Base-by-base conservation (phyloP, 2,797 vertebrate genomes). In the Urophycis tenuis region DNA sequence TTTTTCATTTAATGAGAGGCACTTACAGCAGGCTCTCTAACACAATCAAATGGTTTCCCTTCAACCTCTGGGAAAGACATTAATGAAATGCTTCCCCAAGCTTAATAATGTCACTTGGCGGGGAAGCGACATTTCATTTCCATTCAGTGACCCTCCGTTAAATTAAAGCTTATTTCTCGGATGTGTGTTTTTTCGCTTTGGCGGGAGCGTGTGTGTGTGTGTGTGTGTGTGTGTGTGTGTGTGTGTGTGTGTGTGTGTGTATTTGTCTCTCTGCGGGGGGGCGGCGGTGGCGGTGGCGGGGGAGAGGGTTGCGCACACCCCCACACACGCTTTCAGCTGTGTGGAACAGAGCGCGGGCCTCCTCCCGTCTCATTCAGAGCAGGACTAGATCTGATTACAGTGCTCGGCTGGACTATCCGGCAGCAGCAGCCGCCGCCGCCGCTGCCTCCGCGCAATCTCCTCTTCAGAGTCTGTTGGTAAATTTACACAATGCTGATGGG, bases 41-140 rank as follows among this genome's bases (percentile, higher is more conserved):
- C 87, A 89, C 87, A 88, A 89, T 89, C 85, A 85, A 85, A 82
- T 87, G 82, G 89, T 41, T 91, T 88, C 70, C 85, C 85, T 92
- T 94, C 90, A 93, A 92, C 91, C 92, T 91, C 85, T 60, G 86
- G 89, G 92, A 94, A 91, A 89, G 87, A 89, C 90, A 88, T 93
- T 93, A 93, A 94, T 92, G 87, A 92, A 92, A 93, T 93, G 90
- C 90, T 88, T 82, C 79, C 85, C 87, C 86, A 82, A 80, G 84
- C 87, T 88, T 87, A 91, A 85, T 86, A 84, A 84, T 91, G 91
- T 90, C 89, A 88, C 89, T 87, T 83, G 74, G 84, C 86, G 85
- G 53, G 90, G 88, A 89, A 74, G 87, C 86, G 83, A 83, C 87
- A n/a, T 60, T 91, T 87, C 82, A 92, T 92, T 94, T 93, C 87